Conservation (phyloP, 2,113 vertebrate genomes). For the Glaucomys volans region DNA sequence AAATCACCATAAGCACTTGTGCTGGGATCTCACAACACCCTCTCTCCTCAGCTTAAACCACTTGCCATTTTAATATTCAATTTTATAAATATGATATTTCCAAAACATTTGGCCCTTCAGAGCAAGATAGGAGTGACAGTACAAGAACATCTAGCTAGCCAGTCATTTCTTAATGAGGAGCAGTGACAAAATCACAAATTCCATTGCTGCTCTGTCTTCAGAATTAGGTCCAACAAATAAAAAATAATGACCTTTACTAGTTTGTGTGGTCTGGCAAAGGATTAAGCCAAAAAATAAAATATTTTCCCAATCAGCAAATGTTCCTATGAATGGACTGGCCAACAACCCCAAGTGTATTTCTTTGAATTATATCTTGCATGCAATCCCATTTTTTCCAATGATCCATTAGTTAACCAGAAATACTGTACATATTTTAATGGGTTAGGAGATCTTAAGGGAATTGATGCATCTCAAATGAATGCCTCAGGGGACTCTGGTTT, state of each 20-base stretch:
- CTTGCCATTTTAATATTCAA: slow-evolving; percentile 82
- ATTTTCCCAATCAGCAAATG: slow-evolving; percentile 80
- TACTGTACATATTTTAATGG: slow-evolving; percentile 80
- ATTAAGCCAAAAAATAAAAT: slow-evolving; percentile 78
- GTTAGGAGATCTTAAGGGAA: slow-evolving; percentile 74
- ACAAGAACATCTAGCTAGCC: slow-evolving; percentile 74
- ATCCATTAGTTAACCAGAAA: slow-evolving; percentile 82
- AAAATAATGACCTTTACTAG: slow-evolving; percentile 77
- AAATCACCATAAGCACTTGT: slow-evolving; percentile 80
- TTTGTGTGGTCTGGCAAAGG: slow-evolving; percentile 74
- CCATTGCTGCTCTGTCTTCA: slow-evolving; percentile 68
- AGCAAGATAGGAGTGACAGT: slow-evolving; percentile 61
- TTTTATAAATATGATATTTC: slow-evolving; percentile 82
- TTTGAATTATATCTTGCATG: slow-evolving; percentile 75
- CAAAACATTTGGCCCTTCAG: slow-evolving; percentile 80
- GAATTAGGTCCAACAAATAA: slow-evolving; percentile 79
- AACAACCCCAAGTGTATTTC: slow-evolving; percentile 73
- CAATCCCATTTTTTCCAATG: slow-evolving; percentile 74
- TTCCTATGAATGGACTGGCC: slow-evolving; percentile 77
- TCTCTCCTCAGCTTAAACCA: slow-evolving; percentile 82
- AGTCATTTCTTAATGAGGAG: slow-evolving; percentile 81
- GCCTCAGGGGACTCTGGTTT: slow-evolving; percentile 60
- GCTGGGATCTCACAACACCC: slow-evolving; percentile 76
- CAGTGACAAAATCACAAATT: slow-evolving; percentile 78
- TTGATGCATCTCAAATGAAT: slow-evolving; percentile 70